Evolutionary conservation across 2,113 vertebrate species (phyloP), one percentile per base, ranked within the genome.

Genomic region (Brachyhypopomus gauderio): DNA sequence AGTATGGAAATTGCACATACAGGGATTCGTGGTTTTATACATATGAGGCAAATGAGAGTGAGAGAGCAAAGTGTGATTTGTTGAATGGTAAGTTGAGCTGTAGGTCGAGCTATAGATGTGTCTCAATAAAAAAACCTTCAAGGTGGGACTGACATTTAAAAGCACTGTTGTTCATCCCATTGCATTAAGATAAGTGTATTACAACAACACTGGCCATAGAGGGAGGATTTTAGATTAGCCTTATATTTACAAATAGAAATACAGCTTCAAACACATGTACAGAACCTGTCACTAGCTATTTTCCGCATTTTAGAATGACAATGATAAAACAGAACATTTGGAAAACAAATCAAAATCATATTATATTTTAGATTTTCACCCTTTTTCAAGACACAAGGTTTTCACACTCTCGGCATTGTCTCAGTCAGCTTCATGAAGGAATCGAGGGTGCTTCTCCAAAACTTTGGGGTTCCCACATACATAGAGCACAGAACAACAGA

Each of bases 81-180:
- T 59, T 23, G 45, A 73, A 55, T 23, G 27, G 30, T 52, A 27
- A 14, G 48, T 11, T 48, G 45, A 48, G 45, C 45, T 38, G 2
- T 19, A 7, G 58, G n/a, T 70, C 22, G n/a, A 72, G 48, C 45
- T 52, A 73, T 52, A 19, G 6, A 48, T 27, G 48, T 38, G 34
- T 69, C 36, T 11, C 4, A 48, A 0, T n/a, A 27, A 17, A 67
- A 52, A 62, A 72, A 36, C 56, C 78, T 79, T 56, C 8, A 45
- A 23, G 22, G 23, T 38, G 8, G 17, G 17, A 72, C 56, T 79
- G 69, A 72, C 69, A 79, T 72, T 79, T 62, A 62, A n/a, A 72
- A 79, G n/a, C 27, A 62, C 30, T 59, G 27, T 17, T 17, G 22
- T 78, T 34, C 52, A 25, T 58, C 11, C 12, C 14, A 70, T 6